Evolutionary conservation across 2,113 vertebrate species (phyloP).

Genomic region (Anarhynchus alexandrinus): DNA sequence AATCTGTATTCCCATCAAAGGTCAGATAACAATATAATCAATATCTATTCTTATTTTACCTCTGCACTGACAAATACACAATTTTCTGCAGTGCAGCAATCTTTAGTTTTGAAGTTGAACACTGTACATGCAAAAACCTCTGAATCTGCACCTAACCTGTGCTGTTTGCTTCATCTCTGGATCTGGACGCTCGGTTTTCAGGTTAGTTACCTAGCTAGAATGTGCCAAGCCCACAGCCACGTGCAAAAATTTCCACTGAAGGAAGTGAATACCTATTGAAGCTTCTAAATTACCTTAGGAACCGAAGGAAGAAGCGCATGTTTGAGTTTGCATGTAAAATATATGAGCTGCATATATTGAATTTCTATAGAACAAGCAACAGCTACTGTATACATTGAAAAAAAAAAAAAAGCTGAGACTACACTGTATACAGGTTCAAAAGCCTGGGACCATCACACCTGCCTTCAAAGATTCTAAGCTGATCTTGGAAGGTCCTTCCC

Average conservation of each 20-base stretch:
- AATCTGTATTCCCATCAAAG: not conserved
- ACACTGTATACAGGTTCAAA: not conserved
- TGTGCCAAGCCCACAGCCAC: not conserved
- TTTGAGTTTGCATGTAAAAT: rapidly evolving
- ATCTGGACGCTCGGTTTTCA: not conserved
- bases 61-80: not conserved
- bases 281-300: not conserved
- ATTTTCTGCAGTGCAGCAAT: not conserved
- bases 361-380: not conserved
- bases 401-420: not conserved
- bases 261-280: not conserved
- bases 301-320: not conserved
- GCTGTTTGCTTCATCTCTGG: not conserved
- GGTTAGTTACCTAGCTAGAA: not conserved
- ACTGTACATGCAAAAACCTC: not conserved
- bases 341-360: not conserved
- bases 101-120: not conserved
- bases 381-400: not conserved
- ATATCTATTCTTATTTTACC: not conserved
- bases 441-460: not conserved
- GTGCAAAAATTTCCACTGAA: not conserved
- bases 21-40: not conserved
- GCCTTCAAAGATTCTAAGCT: not conserved
- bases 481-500: not conserved
- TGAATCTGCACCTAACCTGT: not conserved